Conservation (phyloP, 2,797 vertebrate genomes). For the Lindbergichthys nudifrons region DNA sequence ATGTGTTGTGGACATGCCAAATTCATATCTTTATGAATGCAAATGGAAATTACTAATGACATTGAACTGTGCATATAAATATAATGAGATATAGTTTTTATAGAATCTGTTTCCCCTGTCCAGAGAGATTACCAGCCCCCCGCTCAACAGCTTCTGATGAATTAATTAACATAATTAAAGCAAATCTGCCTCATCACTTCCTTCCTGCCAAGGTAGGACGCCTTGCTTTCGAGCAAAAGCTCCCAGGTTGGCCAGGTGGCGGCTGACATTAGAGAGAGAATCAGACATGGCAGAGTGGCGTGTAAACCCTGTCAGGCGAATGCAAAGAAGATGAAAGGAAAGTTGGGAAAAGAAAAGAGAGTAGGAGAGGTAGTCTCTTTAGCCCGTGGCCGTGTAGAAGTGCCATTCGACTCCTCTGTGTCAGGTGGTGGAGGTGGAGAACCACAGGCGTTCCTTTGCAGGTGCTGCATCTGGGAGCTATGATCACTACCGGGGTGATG, state of each 20-base stretch:
- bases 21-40: slow-evolving; percentile 50
- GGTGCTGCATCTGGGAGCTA: slow-evolving; percentile 44
- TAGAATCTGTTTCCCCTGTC: slow-evolving; percentile 68
- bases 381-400: slow-evolving; percentile 34
- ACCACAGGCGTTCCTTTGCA: slow-evolving; percentile 38
- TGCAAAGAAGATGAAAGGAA: slow-evolving; percentile 44
- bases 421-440: slow-evolving; percentile 48
- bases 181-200: slow-evolving; percentile 72
- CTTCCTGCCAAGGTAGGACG: slow-evolving; percentile 65
- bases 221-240: slow-evolving; percentile 44
- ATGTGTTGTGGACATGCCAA: slow-evolving; percentile 44
- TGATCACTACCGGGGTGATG: slow-evolving; percentile 66
- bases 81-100: slow-evolving; percentile 78
- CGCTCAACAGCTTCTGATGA: slow-evolving; percentile 80
- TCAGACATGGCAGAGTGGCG: slow-evolving; percentile 34
- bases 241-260: slow-evolving; percentile 71
- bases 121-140: slow-evolving; percentile 73
- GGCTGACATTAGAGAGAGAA: slow-evolving; percentile 66
- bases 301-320: slow-evolving; percentile 48
- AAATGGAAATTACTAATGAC: slow-evolving; percentile 71
- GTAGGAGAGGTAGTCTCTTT: slow-evolving; percentile 24
- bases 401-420: slow-evolving; percentile 52
- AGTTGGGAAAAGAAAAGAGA: slow-evolving; percentile 22
- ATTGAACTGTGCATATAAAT: slow-evolving; percentile 64
- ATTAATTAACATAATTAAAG: slow-evolving; percentile 86